phyloP scores from a whole-genome alignment of 2,888 invertebrate species.

The Merodon equestris region DNA sequence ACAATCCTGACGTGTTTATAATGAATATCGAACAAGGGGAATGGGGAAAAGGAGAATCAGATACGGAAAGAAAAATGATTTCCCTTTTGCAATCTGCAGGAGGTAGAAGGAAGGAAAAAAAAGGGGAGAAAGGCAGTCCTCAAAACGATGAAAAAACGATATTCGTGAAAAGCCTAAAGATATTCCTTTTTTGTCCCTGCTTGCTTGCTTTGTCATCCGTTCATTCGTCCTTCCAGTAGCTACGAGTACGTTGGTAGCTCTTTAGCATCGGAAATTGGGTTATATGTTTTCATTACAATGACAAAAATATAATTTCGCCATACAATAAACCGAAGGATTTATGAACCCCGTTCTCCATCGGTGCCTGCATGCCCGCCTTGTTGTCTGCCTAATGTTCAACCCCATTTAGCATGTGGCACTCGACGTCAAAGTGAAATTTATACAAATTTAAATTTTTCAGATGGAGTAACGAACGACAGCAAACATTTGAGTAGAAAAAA shows the following conservation, averaged over 20 bases:
- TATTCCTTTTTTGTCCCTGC: too few species aligned
- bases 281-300: conserved; percentile 61
- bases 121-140: conserved; percentile 2
- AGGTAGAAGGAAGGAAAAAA: conserved; percentile 5
- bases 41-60: neutral
- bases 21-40: conserved; percentile 57
- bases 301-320: conserved; percentile 65
- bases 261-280: conserved; percentile 62
- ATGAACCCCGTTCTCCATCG: conserved; percentile 33
- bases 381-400: neutral
- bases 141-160: conserved; percentile 40
- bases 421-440: conserved; percentile 49
- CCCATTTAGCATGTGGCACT: conserved; percentile 2
- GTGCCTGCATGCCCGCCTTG: too few species aligned
- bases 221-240: conserved; percentile 33
- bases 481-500: conserved; percentile 4
- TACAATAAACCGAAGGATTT: conserved; percentile 61
- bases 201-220: too few species aligned
- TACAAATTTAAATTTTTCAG: conserved; percentile 61
- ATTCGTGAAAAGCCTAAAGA: too few species aligned
- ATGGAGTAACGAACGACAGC: conserved; percentile 17
- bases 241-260: conserved; percentile 34
- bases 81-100: neutral
- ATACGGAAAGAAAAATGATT: conserved; percentile 13
- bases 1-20: conserved; percentile 27